Conservation (phyloP, 2,797 vertebrate species). For the Sorex maritimensis region DNA sequence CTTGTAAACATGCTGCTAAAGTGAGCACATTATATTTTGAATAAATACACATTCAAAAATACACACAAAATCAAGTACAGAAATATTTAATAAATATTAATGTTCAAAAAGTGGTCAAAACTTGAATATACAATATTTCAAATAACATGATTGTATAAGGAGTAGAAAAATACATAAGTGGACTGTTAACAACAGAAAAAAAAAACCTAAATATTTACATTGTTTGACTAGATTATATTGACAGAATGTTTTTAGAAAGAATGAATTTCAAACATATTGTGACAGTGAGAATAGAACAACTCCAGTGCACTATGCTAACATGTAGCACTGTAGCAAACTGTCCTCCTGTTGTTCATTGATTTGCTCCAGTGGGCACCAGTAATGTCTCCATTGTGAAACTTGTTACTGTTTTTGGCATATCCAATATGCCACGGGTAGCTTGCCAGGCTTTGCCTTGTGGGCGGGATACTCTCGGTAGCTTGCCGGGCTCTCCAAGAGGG, state of each 20-base stretch:
- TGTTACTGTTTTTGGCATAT: too few relatives aligned
- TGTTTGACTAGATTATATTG: constrained; percentile 27
- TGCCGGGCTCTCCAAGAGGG: too few relatives aligned
- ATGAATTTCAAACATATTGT: background rate
- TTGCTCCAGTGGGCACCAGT: too few relatives aligned
- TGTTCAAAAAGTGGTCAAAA: background rate
- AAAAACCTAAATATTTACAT: constrained; percentile 17
- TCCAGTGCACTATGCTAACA: background rate
- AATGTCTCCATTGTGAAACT: too few relatives aligned
- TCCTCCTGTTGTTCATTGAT: too few relatives aligned
- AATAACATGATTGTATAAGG: background rate
- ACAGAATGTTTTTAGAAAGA: background rate
- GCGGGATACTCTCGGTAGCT: too few relatives aligned
- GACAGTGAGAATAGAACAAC: constrained; percentile 1
- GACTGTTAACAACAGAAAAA: too few relatives aligned
- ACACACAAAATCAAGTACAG: background rate
- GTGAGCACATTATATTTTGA: background rate
- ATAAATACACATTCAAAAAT: constrained; percentile 4
- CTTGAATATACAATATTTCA: constrained; percentile 13
- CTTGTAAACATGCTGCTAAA: background rate
- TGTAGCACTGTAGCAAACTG: too few relatives aligned
- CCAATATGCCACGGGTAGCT: too few relatives aligned
- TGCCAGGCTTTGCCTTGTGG: too few relatives aligned
- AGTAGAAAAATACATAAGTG: background rate
- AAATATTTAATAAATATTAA: background rate